Base-by-base conservation (phyloP, 2,888 invertebrate species). In the Eudasyphora cyanicolor region DNA sequence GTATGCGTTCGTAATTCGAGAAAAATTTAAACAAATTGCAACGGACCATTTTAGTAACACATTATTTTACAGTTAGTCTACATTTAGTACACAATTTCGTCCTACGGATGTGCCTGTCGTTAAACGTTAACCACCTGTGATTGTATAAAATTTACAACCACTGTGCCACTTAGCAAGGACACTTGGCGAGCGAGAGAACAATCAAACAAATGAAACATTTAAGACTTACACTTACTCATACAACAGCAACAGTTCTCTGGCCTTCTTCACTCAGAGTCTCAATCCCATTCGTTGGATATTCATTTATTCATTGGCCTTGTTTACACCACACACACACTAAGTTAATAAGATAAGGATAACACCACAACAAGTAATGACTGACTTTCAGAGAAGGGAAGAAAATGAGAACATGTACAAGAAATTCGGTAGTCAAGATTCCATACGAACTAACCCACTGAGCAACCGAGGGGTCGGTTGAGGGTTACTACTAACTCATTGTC, bases 161-260 rank as follows among this genome's bases (percentile, higher is more conserved):
- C 64, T 64, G 64, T 64, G 64, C 21, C 2, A 3, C n/a, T 2
- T 45, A 45, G 3, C 3, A 45, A n/a, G 45, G 45, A 45, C 14
- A 6, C 38, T 32, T 29, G 7, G 60, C 60, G 21, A n/a, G n/a
- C n/a, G n/a, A n/a, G n/a, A n/a, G 14, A 19, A 38, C 19, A 38
- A 35, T 64, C 8, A 17, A 64, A 14, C 64, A 64, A 64, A 10
- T 38, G 45, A 64, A 49, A 75, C 45, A 12, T 49, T 62, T 32
- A 75, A 49, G 17, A 19, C 42, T 5, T 35, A 19, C 35, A 7
- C 67, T 24, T 10, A 24, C 24, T 21, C 14, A 12, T 62, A 54
- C 71, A 71, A 70, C 78, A 64, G 84, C 84, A 84, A 84, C 84
- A 84, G 84, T 84, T 84, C 84, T 71, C n/a, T 60, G 8, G 73